Conservation (phyloP, 2,113 vertebrate genomes). For the Nannospalax galili region DNA sequence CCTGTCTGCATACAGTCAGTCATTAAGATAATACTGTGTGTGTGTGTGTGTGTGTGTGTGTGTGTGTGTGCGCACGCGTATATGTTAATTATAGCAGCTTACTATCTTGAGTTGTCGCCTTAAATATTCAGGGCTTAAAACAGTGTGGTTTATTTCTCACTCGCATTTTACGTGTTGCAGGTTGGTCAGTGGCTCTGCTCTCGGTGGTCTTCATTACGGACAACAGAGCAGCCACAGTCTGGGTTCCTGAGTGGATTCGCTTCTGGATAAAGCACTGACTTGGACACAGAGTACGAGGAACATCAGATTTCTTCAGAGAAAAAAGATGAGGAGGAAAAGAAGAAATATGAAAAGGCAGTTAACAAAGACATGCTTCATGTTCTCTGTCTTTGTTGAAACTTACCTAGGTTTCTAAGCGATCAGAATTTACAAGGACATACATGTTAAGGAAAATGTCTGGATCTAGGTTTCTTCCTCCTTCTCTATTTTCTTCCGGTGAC, state of each 20-base stretch:
- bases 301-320: background rate
- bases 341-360: background rate
- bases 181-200: background rate
- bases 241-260: too few relatives aligned
- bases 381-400: background rate
- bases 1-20: background rate
- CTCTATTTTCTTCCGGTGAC: slow-evolving; percentile 19
- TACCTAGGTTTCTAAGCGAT: background rate
- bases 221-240: background rate
- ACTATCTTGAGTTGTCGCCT: background rate
- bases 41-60: background rate
- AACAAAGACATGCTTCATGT: background rate
- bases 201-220: background rate
- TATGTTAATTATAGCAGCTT: background rate
- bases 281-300: background rate
- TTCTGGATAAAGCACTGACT: too few relatives aligned
- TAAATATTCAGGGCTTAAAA: background rate
- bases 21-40: background rate
- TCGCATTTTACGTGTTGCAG: background rate
- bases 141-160: background rate
- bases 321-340: background rate
- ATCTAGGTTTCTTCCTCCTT: background rate
- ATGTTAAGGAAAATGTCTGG: background rate
- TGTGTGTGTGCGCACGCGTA: too few relatives aligned
- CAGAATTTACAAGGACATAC: background rate